phyloP scores from a whole-genome alignment of 2,113 vertebrate species.

The Sardina pilchardus region DNA sequence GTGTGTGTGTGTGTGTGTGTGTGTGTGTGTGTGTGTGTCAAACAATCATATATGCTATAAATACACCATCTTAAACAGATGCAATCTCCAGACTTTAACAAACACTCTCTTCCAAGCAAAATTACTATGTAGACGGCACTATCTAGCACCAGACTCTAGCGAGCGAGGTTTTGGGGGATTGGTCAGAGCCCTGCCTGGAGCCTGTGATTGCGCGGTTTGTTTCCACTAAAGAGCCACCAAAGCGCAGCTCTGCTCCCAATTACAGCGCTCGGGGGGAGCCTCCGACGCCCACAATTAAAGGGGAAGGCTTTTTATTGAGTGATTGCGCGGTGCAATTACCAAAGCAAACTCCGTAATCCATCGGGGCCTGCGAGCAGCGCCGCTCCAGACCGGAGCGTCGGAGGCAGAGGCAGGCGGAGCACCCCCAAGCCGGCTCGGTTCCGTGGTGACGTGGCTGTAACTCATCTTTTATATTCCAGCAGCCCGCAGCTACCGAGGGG shows the following conservation, averaged over 20 bases:
- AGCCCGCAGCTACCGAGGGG: not conserved
- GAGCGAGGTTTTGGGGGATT: constrained; percentile 25
- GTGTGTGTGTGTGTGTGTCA: not conserved
- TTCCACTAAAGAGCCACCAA: constrained; percentile 28
- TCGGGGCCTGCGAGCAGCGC: constrained; percentile 25
- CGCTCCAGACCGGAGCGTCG: not conserved
- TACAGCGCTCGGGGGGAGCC: constrained; percentile 24
- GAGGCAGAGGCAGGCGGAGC: not conserved
- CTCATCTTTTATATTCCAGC: not conserved
- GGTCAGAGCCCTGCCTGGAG: not conserved
- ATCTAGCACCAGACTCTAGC: not conserved
- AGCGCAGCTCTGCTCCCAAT: constrained; percentile 38
- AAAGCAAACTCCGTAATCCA: constrained; percentile 49
- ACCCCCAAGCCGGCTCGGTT: too few relatives aligned
- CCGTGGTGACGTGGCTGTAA: not conserved
- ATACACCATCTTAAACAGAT: constrained; percentile 28
- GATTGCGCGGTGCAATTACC: constrained; percentile 49
- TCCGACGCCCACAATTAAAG: constrained; percentile 37
- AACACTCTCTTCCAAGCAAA: constrained; percentile 31
- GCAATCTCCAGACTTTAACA: constrained; percentile 30
- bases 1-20: not conserved
- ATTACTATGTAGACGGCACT: constrained; percentile 28
- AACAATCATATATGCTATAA: constrained; percentile 24
- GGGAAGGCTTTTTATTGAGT: constrained; percentile 44
- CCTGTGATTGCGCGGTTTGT: constrained; percentile 38